Percentiles rank a stretch among this genome's conserved stretches.
Evolutionary conservation across 2,888 invertebrate genomes (phyloP).

Genomic region (Stenoptilia bipunctidactyla): DNA sequence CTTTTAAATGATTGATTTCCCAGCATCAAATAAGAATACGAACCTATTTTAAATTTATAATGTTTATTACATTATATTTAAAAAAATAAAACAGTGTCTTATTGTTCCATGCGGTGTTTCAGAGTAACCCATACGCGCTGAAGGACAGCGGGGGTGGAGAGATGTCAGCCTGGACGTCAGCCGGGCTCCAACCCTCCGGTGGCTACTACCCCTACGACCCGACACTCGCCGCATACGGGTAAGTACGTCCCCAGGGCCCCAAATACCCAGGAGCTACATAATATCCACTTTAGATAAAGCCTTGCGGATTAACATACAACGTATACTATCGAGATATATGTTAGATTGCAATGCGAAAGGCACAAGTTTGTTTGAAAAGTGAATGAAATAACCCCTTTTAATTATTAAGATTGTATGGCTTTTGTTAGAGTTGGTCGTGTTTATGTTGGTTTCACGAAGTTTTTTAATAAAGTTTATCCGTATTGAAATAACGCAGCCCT

Average conservation of each 20-base stretch:
- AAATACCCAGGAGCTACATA: conserved; percentile 38
- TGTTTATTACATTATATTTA: too few species aligned
- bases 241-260: conserved; percentile 67
- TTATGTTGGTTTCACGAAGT: too few species aligned
- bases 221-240: conserved; percentile 93
- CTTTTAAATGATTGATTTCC: too few species aligned
- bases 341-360: conserved; percentile 66
- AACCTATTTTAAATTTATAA: too few species aligned
- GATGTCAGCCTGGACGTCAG: conserved; percentile 93
- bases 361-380: too few species aligned
- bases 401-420: too few species aligned
- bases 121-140: conserved; percentile 92
- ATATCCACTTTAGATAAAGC: conserved; percentile 63
- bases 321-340: conserved; percentile 55
- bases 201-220: conserved; percentile 96
- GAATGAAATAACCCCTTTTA: too few species aligned
- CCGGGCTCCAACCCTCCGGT: conserved; percentile 89
- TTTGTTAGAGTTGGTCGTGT: too few species aligned
- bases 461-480: too few species aligned
- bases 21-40: too few species aligned
- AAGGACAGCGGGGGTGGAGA: conserved; percentile 85
- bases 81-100: too few species aligned
- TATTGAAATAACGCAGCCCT: too few species aligned
- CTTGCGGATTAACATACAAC: conserved; percentile 61
- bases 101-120: conserved; percentile 61